Evolutionary conservation across 2,888 invertebrate species (phyloP), one percentile per base, ranked within the genome.

Genomic region (Antheraea assamensis): DNA sequence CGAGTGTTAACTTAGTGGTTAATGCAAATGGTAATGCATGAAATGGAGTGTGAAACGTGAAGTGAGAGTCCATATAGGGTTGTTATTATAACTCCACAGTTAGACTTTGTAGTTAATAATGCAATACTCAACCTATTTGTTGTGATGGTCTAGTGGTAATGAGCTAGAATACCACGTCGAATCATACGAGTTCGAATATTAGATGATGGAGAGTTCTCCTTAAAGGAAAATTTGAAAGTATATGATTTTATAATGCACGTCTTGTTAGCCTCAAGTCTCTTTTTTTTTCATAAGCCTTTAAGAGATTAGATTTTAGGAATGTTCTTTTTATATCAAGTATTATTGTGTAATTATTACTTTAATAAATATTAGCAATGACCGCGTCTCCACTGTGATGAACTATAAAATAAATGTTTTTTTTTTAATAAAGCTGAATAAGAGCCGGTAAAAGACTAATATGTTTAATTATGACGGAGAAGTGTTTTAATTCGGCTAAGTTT

Each of bases 1-100:
- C 68, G 68, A 68, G 68, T 35, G 35, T 35, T n/a, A 68, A 68
- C 17, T 3, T n/a, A 31, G n/a, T 68, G n/a, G 35, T n/a, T 24
- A 68, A 2, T 7, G 17, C 13, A 68, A 35, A 68, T 35, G 35
- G 68, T 68, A 35, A 35, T 21, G 13, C 10, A 68, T 68, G 21
- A 35, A 68, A n/a, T 68, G 35, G 35, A 68, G 68, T 68, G 68
- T 68, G 68, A 68, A 68, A 68, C 21, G 35, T 68, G 68, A 68
- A 35, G 68, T 68, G 35, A 35, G 35, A 35, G 24, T 13, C 68
- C 15, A 68, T 35, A 35, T n/a, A 35, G n/a, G 35, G 35, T n/a
- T 68, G 24, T 68, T 68, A 15, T 35, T 35, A 35, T 68, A 68
- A 35, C 68, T 68, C 68, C 35, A 21, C 10, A n/a, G 21, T 68